phyloP scores from a whole-genome alignment of 2,113 vertebrate genomes.

The Thymallus thymallus region DNA sequence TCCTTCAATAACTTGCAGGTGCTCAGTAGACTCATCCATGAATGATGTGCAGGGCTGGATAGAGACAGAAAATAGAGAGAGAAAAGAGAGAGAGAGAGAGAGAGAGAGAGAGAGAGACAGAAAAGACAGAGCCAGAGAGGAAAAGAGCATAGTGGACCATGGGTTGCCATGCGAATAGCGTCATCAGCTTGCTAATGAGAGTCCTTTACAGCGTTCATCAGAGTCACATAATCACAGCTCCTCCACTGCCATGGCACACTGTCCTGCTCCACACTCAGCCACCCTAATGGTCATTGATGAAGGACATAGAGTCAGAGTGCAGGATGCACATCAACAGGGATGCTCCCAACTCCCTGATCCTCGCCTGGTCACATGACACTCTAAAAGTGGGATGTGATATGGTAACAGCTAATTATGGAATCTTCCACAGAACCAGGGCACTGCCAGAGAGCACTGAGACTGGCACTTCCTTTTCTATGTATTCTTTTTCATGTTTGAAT shows the following conservation, averaged over 20 bases:
- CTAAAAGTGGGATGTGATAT: neutral
- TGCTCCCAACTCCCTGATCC: neutral
- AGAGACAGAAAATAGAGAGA: neutral
- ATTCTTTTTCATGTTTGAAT: conserved; percentile 55
- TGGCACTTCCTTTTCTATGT: neutral
- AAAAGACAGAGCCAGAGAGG: neutral
- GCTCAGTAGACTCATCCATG: neutral
- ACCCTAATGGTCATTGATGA: conserved; percentile 60
- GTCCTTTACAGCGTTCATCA: conserved; percentile 58
- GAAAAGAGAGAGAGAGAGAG: neutral
- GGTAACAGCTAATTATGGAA: neutral
- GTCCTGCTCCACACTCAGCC: conserved; percentile 39
- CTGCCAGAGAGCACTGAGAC: neutral
- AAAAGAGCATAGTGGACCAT: conserved; percentile 21
- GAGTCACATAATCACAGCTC: conserved; percentile 49
- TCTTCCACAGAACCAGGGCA: neutral
- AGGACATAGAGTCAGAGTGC: conserved; percentile 37
- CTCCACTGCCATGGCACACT: conserved; percentile 24
- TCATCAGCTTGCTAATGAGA: conserved; percentile 57
- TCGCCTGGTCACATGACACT: neutral
- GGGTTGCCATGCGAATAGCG: conserved; percentile 37
- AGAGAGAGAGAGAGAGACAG: neutral
- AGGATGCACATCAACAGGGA: conserved; percentile 19
- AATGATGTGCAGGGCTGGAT: neutral
- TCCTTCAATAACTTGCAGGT: neutral